Percentiles rank a stretch among this genome's conserved stretches.
These are phyloP conservation scores for Penaeus chinensis DNA, from an alignment of 1,140 invertebrate species.

Conservation along the genomic window DNA sequence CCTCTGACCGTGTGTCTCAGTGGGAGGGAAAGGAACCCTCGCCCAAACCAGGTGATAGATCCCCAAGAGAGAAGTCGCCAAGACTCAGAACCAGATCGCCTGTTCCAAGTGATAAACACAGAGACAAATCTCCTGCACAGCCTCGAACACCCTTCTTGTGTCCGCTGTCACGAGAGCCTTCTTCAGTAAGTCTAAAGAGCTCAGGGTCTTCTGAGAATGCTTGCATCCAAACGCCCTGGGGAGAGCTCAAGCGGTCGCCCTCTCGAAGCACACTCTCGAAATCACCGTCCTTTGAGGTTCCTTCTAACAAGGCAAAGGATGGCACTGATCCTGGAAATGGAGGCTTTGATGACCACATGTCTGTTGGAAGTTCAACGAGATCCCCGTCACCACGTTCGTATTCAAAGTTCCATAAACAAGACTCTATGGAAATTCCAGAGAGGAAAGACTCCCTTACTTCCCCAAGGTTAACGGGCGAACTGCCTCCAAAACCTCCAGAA, in stretches of 20 bases:
- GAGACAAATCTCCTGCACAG: conserved; percentile 35
- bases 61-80: conserved; percentile 36
- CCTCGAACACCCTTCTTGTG: neutral
- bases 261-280: conserved; percentile 43
- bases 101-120: conserved; percentile 13
- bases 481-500: conserved; percentile 39
- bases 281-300: conserved; percentile 36
- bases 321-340: neutral
- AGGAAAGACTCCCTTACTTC: neutral
- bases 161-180: conserved; percentile 19
- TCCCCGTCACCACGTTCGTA: conserved; percentile 2
- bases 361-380: neutral
- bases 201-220: conserved; percentile 33
- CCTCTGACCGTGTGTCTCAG: conserved; percentile 42
- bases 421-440: neutral
- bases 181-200: neutral
- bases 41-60: conserved; percentile 16
- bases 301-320: conserved; percentile 1
- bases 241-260: conserved; percentile 42
- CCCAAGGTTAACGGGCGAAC: neutral
- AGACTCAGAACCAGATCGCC: conserved; percentile 25
- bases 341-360: conserved; percentile 16
- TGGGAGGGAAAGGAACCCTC: conserved; percentile 41
- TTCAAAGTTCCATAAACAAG: neutral
- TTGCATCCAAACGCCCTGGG: conserved; percentile 49